These are phyloP conservation scores for Eospalax fontanierii DNA, from an alignment of 2,797 vertebrate species.

Conservation along the genomic window DNA sequence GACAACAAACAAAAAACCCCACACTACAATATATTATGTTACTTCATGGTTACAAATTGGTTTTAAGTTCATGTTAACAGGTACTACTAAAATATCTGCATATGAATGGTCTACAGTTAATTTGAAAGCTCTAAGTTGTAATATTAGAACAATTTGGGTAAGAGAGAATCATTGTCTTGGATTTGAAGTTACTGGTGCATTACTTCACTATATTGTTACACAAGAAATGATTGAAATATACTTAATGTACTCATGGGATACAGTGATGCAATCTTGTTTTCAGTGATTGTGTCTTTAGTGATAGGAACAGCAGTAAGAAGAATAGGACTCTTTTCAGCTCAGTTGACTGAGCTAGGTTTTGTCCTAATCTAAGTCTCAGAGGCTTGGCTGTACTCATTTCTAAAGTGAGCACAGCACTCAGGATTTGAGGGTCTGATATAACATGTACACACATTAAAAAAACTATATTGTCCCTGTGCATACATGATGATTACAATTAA, in stretches of 20 bases:
- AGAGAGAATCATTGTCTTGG: background rate
- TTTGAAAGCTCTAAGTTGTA: constrained; percentile 46
- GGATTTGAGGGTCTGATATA: background rate
- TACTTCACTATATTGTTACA: background rate
- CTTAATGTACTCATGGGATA: background rate
- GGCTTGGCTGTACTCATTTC: background rate
- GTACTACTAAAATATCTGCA: background rate
- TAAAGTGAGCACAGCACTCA: background rate
- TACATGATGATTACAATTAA: background rate
- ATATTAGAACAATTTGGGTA: background rate
- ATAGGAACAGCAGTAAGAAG: background rate
- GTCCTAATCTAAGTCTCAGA: background rate
- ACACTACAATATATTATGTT: background rate
- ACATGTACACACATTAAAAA: background rate
- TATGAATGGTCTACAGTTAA: background rate
- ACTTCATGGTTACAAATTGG: background rate
- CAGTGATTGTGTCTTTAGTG: background rate
- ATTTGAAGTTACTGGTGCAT: background rate
- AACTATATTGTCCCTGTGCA: background rate
- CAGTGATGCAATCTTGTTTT: background rate
- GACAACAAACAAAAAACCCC: background rate
- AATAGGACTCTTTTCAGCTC: background rate
- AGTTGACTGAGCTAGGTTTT: background rate
- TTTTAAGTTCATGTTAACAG: constrained; percentile 17
- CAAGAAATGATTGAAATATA: background rate